phyloP scores from a whole-genome alignment of 2,888 invertebrate genomes.

The Sinohyriopsis cumingii region DNA sequence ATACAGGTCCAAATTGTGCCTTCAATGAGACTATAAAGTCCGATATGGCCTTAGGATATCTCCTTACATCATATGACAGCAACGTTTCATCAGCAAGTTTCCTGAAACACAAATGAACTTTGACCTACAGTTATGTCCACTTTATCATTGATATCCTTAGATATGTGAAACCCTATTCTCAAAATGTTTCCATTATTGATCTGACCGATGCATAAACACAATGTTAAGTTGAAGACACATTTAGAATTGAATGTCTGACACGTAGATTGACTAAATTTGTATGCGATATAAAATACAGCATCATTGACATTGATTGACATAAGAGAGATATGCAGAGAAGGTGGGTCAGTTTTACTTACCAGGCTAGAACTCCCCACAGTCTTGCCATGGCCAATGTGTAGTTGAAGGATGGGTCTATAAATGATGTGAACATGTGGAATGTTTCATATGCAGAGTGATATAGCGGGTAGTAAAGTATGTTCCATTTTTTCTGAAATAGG shows the following conservation, averaged over 20 bases:
- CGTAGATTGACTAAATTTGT: too few species aligned
- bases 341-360: constrained; percentile 41
- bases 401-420: constrained; percentile 49
- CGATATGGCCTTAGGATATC: constrained; percentile 34
- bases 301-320: too few species aligned
- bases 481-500: constrained; percentile 25
- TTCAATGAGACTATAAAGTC: constrained; percentile 18
- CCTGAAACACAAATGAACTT: constrained; percentile 17
- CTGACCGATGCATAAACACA: too few species aligned
- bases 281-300: too few species aligned
- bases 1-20: constrained; percentile 22
- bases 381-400: constrained; percentile 68
- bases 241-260: too few species aligned
- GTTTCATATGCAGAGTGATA: constrained; percentile 66
- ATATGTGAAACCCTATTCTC: too few species aligned
- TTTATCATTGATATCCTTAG: too few species aligned
- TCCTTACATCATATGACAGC: constrained; percentile 40
- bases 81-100: constrained; percentile 47
- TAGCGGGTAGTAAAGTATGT: constrained; percentile 51
- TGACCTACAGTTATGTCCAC: neutral
- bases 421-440: constrained; percentile 42
- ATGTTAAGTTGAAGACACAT: too few species aligned
- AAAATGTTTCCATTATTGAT: too few species aligned
- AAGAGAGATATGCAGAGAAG: too few species aligned
- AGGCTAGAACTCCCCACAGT: constrained; percentile 70